Base-by-base conservation (phyloP, 2,113 vertebrate species). In the Nyctibius bracteatus region DNA sequence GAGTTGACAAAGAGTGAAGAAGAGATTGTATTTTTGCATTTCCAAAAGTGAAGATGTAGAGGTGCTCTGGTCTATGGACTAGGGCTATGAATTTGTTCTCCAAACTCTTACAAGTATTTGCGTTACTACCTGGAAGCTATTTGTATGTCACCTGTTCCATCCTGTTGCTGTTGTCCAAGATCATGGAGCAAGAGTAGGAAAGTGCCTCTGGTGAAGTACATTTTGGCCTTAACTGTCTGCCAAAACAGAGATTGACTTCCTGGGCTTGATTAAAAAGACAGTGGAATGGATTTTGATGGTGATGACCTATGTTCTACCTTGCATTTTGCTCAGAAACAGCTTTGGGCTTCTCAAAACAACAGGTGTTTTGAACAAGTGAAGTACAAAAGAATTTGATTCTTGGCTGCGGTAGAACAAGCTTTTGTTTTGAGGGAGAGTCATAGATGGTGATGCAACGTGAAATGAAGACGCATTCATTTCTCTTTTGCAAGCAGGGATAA, bases 311-410 rank as follows among this genome's bases (percentile, higher is more conserved):
- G 21, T 88, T 61, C 55, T 90, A 13, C 81, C 30, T 90, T 84
- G 47, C 20, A 12, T 94, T 81, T 58, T 88, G 20, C 83, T 54
- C 43, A 66, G 39, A 46, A 92, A 19, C 31, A 62, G 67, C 85
- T 94, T 71, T 18, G 8, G 75, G 55, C 82, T 84, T 86, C 80
- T 92, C 59, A 52, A 49, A 91, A 80, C 79, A 77, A 28, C 47
- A n/a, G 49, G 4, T 46, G 12, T 62, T 88, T 52, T 41, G 37
- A 51, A 46, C 61, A 87, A 28, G 13, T 16, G 57, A 84, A 77
- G 33, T 28, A 47, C 46, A 51, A 30, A 75, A 52, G 20, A 65
- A 37, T 88, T 81, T 52, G 52, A 21, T 81, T 80, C 31, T 84
- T 78, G 24, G 30, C 57, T 84, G 30, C 46, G 46, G 78, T 58